Conservation (phyloP, 2,113 vertebrate genomes). For the Ceyx margarethae region DNA sequence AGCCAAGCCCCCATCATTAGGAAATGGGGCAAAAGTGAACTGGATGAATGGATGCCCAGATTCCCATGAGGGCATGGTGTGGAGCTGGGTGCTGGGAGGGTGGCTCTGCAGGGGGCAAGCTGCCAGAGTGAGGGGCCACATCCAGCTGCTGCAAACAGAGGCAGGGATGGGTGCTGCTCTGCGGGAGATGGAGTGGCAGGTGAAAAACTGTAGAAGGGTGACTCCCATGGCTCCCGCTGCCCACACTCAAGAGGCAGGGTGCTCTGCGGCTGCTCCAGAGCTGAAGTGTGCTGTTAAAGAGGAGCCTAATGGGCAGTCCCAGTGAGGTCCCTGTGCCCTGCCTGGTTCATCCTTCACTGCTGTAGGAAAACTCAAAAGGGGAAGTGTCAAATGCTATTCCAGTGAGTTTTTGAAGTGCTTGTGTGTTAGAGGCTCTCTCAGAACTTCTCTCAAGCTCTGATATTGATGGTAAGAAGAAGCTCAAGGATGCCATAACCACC, state of each 20-base stretch:
- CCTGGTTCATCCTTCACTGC: neutral
- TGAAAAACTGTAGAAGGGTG: neutral
- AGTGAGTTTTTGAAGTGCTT: neutral
- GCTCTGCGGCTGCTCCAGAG: neutral
- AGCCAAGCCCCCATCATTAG: neutral
- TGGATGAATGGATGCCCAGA: neutral
- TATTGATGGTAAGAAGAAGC: accelerated
- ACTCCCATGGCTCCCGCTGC: neutral
- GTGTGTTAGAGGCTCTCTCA: neutral
- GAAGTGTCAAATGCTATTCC: neutral
- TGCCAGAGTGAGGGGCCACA: neutral
- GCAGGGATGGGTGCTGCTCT: neutral
- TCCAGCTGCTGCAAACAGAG: neutral
- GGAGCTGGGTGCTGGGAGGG: neutral
- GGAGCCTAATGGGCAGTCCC: neutral
- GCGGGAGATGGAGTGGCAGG: neutral
- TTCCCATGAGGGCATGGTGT: neutral
- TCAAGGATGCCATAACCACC: neutral
- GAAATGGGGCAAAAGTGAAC: neutral
- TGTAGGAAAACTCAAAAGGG: neutral
- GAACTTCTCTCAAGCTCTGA: neutral
- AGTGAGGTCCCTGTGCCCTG: neutral
- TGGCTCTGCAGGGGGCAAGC: neutral
- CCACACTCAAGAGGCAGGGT: neutral
- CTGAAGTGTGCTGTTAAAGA: neutral